Evolutionary conservation across 2,888 invertebrate genomes (phyloP), one percentile per base, ranked within the genome.

Genomic region (Theretra japonica): DNA sequence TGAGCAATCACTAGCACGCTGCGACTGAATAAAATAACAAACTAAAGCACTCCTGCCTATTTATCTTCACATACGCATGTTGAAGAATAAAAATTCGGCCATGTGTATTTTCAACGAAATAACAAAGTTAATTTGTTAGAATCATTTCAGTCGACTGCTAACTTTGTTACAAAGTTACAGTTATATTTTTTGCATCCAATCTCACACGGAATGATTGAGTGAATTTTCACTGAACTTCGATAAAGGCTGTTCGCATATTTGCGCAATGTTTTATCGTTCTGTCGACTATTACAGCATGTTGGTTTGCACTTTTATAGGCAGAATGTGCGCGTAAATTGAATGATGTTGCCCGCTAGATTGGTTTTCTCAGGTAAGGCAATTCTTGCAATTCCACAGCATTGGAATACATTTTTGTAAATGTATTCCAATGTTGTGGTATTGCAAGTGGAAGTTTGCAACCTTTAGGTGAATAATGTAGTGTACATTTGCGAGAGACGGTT

Each of bases 281-380:
- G 8, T 50, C 33, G 33, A 33, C 33, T 33, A 8, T 8, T 41
- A 11, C 41, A 41, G 41, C 15, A 41, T 41, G 41, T 53, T 53
- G 53, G 5, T n/a, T 53, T n/a, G 53, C n/a, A 53, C 19, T 53
- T n/a, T 53, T 53, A n/a, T n/a, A 53, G n/a, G 19, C 53, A n/a
- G 5, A 53, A 53, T n/a, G 53, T 53, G 53, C n/a, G n/a, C 53
- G 53, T 53, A 53, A 53, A 53, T 53, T n/a, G n/a, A n/a, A 53
- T 53, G n/a, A 53, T 53, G 4, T 53, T 53, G 6, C 53, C 19
- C 4, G 11, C 11, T 41, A 53, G 53, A 19, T 53, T n/a, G 17
- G 53, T 1, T 53, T 17, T 17, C 19, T 19, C 4, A 19, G 1
- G n/a, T 53, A n/a, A n/a, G 5, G 5, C 17, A 53, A 53, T 53